Evolutionary conservation across 2,888 invertebrate genomes (phyloP).

Genomic region (Argynnis bischoffii): DNA sequence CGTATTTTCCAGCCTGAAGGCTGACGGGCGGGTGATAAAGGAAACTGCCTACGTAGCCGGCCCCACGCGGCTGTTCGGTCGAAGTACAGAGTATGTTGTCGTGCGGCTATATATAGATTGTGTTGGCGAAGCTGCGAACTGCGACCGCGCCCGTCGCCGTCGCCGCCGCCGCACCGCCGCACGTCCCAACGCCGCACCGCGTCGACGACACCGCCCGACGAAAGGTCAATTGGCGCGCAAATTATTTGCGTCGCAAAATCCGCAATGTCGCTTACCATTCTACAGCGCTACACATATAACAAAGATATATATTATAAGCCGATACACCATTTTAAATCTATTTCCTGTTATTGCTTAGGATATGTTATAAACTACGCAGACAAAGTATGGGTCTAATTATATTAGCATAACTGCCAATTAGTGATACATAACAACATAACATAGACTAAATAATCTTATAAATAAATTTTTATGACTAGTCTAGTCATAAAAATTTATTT

Average conservation of each 20-base stretch:
- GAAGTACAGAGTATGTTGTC: slow-evolving; percentile 69
- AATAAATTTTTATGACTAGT: too few relatives aligned
- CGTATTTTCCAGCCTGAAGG: slow-evolving; percentile 75
- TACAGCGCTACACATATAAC: slow-evolving; percentile 44
- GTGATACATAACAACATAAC: too few relatives aligned
- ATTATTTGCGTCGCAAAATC: slow-evolving; percentile 82
- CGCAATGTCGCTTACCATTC: slow-evolving; percentile 65
- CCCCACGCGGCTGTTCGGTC: slow-evolving; percentile 73
- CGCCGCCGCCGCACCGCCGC: slow-evolving; percentile 59
- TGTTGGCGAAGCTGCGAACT: slow-evolving; percentile 70
- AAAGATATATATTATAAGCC: slow-evolving; percentile 44
- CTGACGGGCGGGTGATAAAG: slow-evolving; percentile 79
- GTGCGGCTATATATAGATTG: slow-evolving; percentile 77
- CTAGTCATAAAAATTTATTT: too few relatives aligned
- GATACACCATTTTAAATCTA: slow-evolving; percentile 38
- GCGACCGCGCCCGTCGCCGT: slow-evolving; percentile 69
- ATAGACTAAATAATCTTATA: too few relatives aligned
- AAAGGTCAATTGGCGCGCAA: slow-evolving; percentile 83
- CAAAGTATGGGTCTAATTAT: neutral
- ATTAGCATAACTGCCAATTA: neutral
- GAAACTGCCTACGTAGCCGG: slow-evolving; percentile 78
- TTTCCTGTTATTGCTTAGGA: slow-evolving; percentile 36
- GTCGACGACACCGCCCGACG: slow-evolving; percentile 72
- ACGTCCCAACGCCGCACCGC: slow-evolving; percentile 57
- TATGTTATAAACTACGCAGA: neutral